phyloP scores from a whole-genome alignment of 2,113 vertebrate species.

The pig (Sus scrofa) region T2T-Sscrofa CM000822.6:11493001-11493500 shows the following conservation, averaged over 20 bases:
- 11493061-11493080: neutral
- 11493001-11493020: neutral
- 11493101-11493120: neutral
- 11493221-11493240: neutral
- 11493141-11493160: neutral
- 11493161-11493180: neutral
- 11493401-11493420: neutral
- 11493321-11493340: neutral
- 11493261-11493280: neutral
- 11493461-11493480: neutral
- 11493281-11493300: neutral
- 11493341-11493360: neutral
- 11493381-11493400: neutral
- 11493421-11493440: neutral
- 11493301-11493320: neutral
- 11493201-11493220: constrained; percentile 13
- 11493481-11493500: neutral
- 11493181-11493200: neutral
- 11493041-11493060: neutral
- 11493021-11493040: constrained; percentile 6
- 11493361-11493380: neutral
- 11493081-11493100: neutral
- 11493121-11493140: neutral
- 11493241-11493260: neutral
- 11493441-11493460: neutral